Evolutionary conservation across 2,888 invertebrate species (phyloP).

Genomic region (Mythimna vitellina): DNA sequence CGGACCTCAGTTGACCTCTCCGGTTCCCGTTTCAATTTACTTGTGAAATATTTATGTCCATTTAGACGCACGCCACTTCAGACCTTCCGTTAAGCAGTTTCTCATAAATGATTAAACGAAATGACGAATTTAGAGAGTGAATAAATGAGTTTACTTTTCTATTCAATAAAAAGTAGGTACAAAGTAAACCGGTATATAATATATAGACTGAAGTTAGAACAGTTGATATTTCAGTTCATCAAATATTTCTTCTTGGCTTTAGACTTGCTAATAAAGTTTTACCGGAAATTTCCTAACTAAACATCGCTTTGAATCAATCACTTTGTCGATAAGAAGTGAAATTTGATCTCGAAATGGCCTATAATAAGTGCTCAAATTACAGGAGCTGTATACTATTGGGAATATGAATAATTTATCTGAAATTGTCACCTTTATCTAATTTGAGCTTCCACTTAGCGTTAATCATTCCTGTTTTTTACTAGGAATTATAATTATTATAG

Average conservation of each 20-base stretch:
- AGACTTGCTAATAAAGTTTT: constrained; percentile 29
- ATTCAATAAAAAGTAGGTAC: constrained; percentile 11
- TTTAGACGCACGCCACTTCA: constrained; percentile 71
- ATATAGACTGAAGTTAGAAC: not conserved
- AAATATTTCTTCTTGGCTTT: not conserved
- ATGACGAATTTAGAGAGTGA: constrained; percentile 65
- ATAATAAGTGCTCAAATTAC: constrained; percentile 40
- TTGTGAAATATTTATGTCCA: constrained; percentile 76
- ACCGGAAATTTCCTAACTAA: constrained; percentile 8
- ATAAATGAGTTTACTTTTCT: constrained; percentile 63
- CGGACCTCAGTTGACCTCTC: constrained; percentile 43
- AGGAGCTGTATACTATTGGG: not conserved
- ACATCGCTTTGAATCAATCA: constrained; percentile 35
- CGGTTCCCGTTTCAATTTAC: constrained; percentile 71
- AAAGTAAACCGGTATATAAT: not conserved
- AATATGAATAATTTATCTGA: constrained; percentile 39
- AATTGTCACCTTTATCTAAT: constrained; percentile 32
- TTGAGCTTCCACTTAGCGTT: constrained; percentile 19
- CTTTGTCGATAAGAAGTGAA: constrained; percentile 35
- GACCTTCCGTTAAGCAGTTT: constrained; percentile 63
- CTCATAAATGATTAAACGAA: constrained; percentile 69
- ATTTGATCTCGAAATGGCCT: constrained; percentile 32
- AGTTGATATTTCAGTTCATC: not conserved
- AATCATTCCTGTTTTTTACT: constrained; percentile 15
- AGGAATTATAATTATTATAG: not conserved